Evolutionary conservation across 2,888 invertebrate species (phyloP), one percentile per base, ranked within the genome.

Genomic region (Mycogona germanica): DNA sequence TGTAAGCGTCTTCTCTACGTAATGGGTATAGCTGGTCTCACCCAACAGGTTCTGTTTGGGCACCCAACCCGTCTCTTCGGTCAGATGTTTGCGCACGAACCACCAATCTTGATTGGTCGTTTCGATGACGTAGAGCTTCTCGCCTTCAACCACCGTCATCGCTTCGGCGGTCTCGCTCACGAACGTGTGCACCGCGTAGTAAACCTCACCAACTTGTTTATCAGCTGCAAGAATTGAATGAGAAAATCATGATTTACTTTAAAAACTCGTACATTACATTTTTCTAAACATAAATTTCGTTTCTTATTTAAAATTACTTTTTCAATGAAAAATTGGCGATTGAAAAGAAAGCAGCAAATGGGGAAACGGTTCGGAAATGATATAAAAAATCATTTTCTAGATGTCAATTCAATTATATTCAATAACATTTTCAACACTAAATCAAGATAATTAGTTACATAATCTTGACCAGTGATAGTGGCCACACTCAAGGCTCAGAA

Each of bases 11-110:
- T 83, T 85, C 66, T 89, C 86, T 9, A 92, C 78, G 64, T 87
- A 89, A 42, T 82, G 72, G 0, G 82, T 81, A 65, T 91, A 92
- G 62, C 81, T 82, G 2, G 74, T 74, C 68, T 87, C 85, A 63
- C 87, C 84, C 77, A 88, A 82, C 3, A 92, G 74, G 65, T 87
- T 84, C 66, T 86, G 84, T 0, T 89, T 86, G 17, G 91, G 91
- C n/a, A 91, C 89, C 84, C 87, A 89, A 56, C 92, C 92, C 63
- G 84, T 87, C 71, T 92, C 89, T 67, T 87, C 84, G 0, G 89
- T 89, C 26, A 89, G 73, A 68, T 86, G 82, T 69, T 92, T 92
- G 62, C 81, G 81, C 1, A 92, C 87, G 65, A 84, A 87, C 89
- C 91, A 92, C 89, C 91, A 91, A 67, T 91, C 91, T 51, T 82